A percentile compares a stretch with the other conserved stretches of the same genome.
These are phyloP conservation scores for Zosterops lateralis DNA, from an alignment of 2,113 vertebrate genomes.

Conservation along the genomic window DNA sequence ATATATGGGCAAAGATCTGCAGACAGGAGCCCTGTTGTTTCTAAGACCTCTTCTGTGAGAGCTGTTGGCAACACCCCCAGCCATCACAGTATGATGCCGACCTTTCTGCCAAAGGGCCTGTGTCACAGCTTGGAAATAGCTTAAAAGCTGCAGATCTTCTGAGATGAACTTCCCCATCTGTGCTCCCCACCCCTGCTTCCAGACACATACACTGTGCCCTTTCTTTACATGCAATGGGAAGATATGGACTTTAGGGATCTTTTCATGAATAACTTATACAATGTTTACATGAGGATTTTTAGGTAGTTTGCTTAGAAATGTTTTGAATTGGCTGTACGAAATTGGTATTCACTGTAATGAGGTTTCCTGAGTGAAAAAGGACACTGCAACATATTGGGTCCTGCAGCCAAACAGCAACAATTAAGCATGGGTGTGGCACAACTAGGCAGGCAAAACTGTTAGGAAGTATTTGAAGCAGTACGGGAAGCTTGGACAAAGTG, in stretches of 20 bases:
- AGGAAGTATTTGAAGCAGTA: background rate
- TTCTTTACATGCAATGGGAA: background rate
- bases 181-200: background rate
- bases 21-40: background rate
- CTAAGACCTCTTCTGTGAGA: background rate
- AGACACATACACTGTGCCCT: background rate
- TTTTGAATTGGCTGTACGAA: slow-evolving; percentile 2
- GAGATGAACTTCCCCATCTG: background rate
- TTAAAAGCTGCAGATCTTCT: background rate
- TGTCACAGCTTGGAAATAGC: background rate
- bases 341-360: background rate
- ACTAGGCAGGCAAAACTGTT: background rate
- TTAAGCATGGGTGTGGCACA: fast-evolving
- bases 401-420: fast-evolving
- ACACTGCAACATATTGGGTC: background rate
- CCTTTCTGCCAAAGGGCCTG: background rate
- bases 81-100: fast-evolving
- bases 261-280: slow-evolving; percentile 30
- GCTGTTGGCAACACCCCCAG: background rate
- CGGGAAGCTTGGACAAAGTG: background rate
- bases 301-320: slow-evolving; percentile 29
- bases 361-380: background rate
- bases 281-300: slow-evolving; percentile 47
- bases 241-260: background rate
- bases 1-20: background rate